Base-by-base conservation (phyloP, 2,113 vertebrate genomes). In the Carassius gibelio region DNA sequence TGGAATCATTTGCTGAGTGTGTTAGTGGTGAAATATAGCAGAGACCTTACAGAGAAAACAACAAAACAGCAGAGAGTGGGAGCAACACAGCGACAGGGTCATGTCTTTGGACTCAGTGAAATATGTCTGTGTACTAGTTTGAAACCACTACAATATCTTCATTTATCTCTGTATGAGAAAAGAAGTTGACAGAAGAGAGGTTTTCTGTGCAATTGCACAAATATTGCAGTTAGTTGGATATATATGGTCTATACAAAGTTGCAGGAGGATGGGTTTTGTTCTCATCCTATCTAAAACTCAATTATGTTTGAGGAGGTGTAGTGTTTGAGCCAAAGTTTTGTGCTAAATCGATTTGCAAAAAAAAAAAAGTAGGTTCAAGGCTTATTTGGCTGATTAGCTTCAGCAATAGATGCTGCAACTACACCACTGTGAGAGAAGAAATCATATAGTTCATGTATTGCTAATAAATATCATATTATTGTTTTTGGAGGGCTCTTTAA, bases 1-100 rank as follows among this genome's bases (percentile, higher is more conserved):
- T 42, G 69, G 19, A 3, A 11, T 72, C 9, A n/a, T 72, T 72
- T 72, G 21, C 36, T 13, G 19, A 45, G 38, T 72, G 19, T 42
- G 36, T n/a, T 72, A n/a, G 69, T 1, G 69, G 69, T n/a, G 38
- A 72, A 72, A 69, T 38, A 69, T 38, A 69, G 66, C 34, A 19
- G 30, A 36, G 66, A 36, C 30, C 66, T 68, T 68, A 69, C 7
- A 69, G 30, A 69, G 15, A 69, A 3, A 69, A 36, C 66, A 69
- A 68, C 64, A 5, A 72, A 72, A 71, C 34, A 71, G 69, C 69
- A 42, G 36, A 72, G 36, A 72, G 69, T 13, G 69, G 19, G 69
- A 45, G 36, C 17, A n/a, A 72, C 8, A 72, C 0, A 45, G 69
- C 4, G 2, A 36, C 30, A 69, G 66, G 30, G 34, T 69, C 66